phyloP scores from a whole-genome alignment of 2,797 vertebrate genomes.

The Cossypha niveicapilla region DNA sequence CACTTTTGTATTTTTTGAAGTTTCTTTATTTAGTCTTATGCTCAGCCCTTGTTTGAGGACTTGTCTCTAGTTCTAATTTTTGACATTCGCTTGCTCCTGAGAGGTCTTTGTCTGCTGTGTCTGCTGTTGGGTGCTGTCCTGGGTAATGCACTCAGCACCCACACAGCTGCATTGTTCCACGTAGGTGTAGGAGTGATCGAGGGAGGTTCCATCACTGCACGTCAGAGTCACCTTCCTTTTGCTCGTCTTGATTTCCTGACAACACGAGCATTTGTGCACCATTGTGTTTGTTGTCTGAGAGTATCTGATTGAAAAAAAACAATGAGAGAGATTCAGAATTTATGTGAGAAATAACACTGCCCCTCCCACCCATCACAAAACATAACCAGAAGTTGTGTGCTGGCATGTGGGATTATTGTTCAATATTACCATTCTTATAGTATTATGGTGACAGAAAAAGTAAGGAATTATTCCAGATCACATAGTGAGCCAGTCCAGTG shows the following conservation, averaged over 20 bases:
- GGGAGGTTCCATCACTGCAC: slow-evolving; percentile 52
- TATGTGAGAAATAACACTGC: background rate
- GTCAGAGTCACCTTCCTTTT: slow-evolving; percentile 45
- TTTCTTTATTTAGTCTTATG: background rate
- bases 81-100: background rate
- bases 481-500: background rate
- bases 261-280: slow-evolving; percentile 68
- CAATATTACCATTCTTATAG: background rate
- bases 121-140: background rate
- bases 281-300: slow-evolving; percentile 37
- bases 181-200: slow-evolving; percentile 53
- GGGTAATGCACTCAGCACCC: slow-evolving; percentile 1
- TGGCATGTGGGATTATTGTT: background rate
- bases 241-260: slow-evolving; percentile 69
- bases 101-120: background rate
- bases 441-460: background rate
- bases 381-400: background rate
- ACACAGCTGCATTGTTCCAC: slow-evolving; percentile 71
- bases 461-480: background rate
- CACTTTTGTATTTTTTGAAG: background rate
- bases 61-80: background rate
- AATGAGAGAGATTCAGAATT: background rate
- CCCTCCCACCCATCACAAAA: background rate
- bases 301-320: slow-evolving; percentile 60
- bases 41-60: background rate